A percentile compares a stretch with the other conserved stretches of the same genome.
Conservation (phyloP, 2,888 invertebrate genomes). For the Eretmocerus hayati region DNA sequence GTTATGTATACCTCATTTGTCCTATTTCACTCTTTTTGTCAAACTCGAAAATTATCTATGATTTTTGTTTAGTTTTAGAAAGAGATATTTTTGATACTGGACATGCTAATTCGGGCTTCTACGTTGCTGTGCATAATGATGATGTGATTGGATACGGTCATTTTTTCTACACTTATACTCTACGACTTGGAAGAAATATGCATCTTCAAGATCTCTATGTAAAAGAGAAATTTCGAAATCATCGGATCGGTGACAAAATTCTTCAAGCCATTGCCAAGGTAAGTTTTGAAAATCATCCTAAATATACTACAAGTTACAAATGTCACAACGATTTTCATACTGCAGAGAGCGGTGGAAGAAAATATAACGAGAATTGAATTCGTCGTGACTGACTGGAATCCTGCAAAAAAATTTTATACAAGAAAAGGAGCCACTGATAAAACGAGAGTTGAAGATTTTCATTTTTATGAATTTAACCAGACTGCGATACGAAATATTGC, state of each 20-base stretch:
- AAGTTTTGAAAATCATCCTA: constrained; percentile 5
- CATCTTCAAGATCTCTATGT: constrained; percentile 86
- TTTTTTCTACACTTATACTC: constrained; percentile 76
- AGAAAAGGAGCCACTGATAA: constrained; percentile 61
- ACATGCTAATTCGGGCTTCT: constrained; percentile 62
- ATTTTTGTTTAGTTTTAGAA: constrained; percentile 52
- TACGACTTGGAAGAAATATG: constrained; percentile 74
- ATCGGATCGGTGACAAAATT: constrained; percentile 60
- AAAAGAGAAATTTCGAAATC: constrained; percentile 55
- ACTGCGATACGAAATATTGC: constrained; percentile 38
- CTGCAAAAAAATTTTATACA: constrained; percentile 70
- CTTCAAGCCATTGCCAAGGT: constrained; percentile 67
- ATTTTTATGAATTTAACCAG: constrained; percentile 54
- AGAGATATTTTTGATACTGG: constrained; percentile 63
- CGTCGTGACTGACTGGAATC: constrained; percentile 78
- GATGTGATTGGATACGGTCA: constrained; percentile 67
- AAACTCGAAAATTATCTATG: neutral
- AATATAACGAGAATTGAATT: constrained; percentile 66
- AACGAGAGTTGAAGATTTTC: constrained; percentile 62
- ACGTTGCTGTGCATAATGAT: constrained; percentile 57
- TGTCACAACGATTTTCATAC: no score
- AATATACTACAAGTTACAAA: neutral
- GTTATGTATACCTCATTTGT: no score
- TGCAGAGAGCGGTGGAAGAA: constrained; percentile 41
- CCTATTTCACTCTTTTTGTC: no score